Evolutionary conservation across 2,113 vertebrate genomes (phyloP).

Genomic region (Myanophis thanlyinensis): DNA sequence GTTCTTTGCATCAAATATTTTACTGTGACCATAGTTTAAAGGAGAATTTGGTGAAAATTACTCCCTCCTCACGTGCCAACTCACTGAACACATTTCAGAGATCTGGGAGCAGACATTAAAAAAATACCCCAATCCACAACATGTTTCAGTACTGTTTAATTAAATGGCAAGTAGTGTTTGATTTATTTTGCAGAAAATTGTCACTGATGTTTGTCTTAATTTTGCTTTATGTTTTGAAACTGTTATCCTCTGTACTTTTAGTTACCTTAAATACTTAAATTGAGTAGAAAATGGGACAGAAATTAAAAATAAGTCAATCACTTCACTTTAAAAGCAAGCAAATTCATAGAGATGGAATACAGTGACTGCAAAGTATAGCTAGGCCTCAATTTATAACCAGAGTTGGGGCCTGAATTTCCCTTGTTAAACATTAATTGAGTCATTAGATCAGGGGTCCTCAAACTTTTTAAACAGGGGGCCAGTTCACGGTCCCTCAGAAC

Average conservation of each 20-base stretch:
- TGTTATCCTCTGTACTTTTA: background rate
- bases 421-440: background rate
- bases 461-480: too few species aligned
- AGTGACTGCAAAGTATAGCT: background rate
- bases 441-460: too few species aligned
- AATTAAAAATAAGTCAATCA: background rate
- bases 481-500: too few species aligned
- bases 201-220: background rate
- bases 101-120: background rate
- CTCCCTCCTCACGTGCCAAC: background rate
- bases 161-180: background rate
- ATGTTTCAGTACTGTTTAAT: background rate
- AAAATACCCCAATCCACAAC: too few species aligned
- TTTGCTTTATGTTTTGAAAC: background rate
- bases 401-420: background rate
- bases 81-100: background rate
- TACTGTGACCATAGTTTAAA: background rate
- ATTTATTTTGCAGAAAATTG: background rate
- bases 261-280: background rate
- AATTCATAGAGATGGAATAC: background rate
- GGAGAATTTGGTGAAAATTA: background rate
- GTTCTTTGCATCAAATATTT: background rate
- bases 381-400: background rate
- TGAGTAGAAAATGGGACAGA: background rate
- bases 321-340: too few species aligned